Conservation (phyloP, 2,888 invertebrate species). For the Leucozona laternaria region DNA sequence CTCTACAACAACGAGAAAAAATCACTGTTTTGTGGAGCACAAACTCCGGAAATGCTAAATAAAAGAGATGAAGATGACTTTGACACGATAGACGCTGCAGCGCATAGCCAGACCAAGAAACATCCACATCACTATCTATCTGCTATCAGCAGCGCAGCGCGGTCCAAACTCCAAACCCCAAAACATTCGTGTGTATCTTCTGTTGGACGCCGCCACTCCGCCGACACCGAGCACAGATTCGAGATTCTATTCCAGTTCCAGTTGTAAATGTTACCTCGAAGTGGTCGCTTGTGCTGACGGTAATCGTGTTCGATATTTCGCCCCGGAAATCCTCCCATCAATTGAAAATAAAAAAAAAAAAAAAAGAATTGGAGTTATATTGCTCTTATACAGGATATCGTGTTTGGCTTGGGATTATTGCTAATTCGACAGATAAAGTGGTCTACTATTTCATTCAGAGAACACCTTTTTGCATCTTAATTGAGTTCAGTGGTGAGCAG, state of each 20-base stretch:
- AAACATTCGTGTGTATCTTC: slow-evolving; percentile 50
- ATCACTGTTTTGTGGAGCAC: slow-evolving; percentile 30
- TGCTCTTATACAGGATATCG: slow-evolving; percentile 38
- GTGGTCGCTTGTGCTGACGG: slow-evolving; percentile 63
- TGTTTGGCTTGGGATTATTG: slow-evolving; percentile 31
- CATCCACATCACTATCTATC: slow-evolving; percentile 12
- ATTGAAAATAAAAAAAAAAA: slow-evolving; percentile 7
- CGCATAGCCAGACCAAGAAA: slow-evolving; percentile 11
- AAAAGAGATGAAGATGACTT: slow-evolving; percentile 32
- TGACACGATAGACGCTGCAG: slow-evolving; percentile 33
- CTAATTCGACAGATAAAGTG: slow-evolving; percentile 37
- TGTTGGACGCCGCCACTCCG: slow-evolving; percentile 33
- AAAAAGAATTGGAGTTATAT: not conserved
- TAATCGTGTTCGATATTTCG: slow-evolving; percentile 24
- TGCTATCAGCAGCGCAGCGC: slow-evolving; percentile 11
- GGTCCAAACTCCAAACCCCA: not conserved
- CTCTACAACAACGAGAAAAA: slow-evolving; percentile 47
- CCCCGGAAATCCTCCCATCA: slow-evolving; percentile 35
- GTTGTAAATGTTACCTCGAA: slow-evolving; percentile 69
- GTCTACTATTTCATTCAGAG: slow-evolving; percentile 36
- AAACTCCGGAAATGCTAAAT: slow-evolving; percentile 55
- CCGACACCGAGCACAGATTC: slow-evolving; percentile 53
- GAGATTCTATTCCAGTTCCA: slow-evolving; percentile 66
- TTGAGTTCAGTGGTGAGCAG: slow-evolving; percentile 28
- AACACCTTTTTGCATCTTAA: slow-evolving; percentile 49